phyloP scores from a whole-genome alignment of 2,888 invertebrate genomes.

The Melieria omissa region DNA sequence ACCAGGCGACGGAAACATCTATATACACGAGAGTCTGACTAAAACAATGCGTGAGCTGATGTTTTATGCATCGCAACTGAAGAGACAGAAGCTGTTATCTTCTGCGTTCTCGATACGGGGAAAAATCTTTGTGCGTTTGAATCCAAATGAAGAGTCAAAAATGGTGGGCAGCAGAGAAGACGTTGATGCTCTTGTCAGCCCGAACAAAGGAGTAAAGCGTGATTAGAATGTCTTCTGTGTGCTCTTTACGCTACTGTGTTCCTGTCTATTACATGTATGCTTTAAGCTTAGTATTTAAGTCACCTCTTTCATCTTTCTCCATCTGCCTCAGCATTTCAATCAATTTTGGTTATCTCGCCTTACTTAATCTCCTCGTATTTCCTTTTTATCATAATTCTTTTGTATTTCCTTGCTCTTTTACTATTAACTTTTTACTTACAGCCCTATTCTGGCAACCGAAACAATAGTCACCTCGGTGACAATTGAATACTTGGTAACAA shows the following conservation, averaged over 20 bases:
- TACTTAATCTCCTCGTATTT: too few relatives aligned
- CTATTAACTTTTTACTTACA: not conserved
- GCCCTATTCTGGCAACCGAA: too few relatives aligned
- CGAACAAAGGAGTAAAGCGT: too few relatives aligned
- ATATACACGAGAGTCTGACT: conserved; percentile 16
- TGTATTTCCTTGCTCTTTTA: not conserved
- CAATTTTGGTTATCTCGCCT: not conserved
- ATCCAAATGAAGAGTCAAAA: conserved; percentile 5
- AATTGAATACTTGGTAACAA: too few relatives aligned
- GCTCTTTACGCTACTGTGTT: not conserved
- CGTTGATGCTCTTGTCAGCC: not conserved
- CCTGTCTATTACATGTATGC: not conserved
- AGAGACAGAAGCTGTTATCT: conserved; percentile 1
- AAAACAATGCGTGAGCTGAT: conserved; percentile 10
- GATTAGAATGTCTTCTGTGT: too few relatives aligned
- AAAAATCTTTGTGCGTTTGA: not conserved
- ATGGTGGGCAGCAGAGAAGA: not conserved
- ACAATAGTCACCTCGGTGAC: too few relatives aligned
- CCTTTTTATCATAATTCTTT: too few relatives aligned
- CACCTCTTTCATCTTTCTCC: too few relatives aligned
- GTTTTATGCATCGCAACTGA: conserved; percentile 11
- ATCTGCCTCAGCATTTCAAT: not conserved
- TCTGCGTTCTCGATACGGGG: too few relatives aligned
- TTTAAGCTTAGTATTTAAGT: not conserved
- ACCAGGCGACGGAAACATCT: not conserved